A percentile compares a stretch with the other conserved stretches of the same genome.
Evolutionary conservation across 2,797 vertebrate species (phyloP).

Genomic region (Gephyroberyx darwinii): DNA sequence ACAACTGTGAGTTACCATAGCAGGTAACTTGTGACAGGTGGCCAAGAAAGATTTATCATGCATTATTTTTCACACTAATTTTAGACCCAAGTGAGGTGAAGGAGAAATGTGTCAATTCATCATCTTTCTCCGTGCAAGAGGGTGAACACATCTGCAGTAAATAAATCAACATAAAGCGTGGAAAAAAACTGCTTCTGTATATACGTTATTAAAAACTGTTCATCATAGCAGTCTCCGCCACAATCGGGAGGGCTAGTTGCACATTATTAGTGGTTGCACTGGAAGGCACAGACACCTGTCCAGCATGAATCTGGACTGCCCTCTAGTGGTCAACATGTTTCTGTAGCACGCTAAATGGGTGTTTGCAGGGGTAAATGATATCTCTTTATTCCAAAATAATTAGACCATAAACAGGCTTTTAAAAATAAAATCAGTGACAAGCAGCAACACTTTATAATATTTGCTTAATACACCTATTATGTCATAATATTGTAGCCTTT

Average conservation of each 20-base stretch:
- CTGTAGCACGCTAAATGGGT: background rate
- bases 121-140: background rate
- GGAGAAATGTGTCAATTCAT: slow-evolving; percentile 13
- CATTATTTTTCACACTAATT: background rate
- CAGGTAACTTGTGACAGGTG: background rate
- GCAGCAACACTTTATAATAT: too few species aligned
- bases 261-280: background rate
- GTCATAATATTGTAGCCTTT: background rate
- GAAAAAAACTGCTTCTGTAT: background rate
- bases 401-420: too few species aligned
- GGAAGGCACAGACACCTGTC: background rate
- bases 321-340: slow-evolving; percentile 65
- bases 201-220: slow-evolving; percentile 1
- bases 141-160: background rate
- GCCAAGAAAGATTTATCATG: background rate
- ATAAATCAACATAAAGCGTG: slow-evolving; percentile 3
- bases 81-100: background rate
- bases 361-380: background rate
- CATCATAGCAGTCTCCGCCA: background rate
- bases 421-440: too few species aligned
- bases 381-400: background rate
- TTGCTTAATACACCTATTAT: background rate
- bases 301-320: slow-evolving; percentile 57
- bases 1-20: slow-evolving; percentile 21
- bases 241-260: background rate